phyloP scores from a whole-genome alignment of 2,113 vertebrate genomes.

The Sinocyclocheilus grahami region DNA sequence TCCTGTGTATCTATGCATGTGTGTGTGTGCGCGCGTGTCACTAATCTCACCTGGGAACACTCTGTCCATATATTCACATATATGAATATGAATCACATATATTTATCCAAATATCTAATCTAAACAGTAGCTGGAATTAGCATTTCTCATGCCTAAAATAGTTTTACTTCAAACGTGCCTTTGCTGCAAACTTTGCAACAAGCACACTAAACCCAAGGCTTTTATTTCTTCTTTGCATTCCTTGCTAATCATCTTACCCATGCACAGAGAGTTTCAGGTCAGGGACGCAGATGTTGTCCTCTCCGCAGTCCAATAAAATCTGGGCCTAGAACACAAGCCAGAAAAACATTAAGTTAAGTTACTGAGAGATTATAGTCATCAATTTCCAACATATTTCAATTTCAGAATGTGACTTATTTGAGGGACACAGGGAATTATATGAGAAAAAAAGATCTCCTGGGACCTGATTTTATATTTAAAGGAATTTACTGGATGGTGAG shows the following conservation, averaged over 20 bases:
- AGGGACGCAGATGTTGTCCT: conserved; percentile 92
- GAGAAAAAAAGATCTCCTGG: background rate
- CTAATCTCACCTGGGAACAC: conserved; percentile 19
- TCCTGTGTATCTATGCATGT: background rate
- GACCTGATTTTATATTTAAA: background rate
- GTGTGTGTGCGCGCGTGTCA: background rate
- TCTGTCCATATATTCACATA: background rate
- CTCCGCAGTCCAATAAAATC: conserved; percentile 90
- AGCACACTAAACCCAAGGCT: background rate
- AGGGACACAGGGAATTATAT: background rate
- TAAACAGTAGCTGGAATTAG: background rate
- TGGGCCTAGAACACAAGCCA: conserved; percentile 77
- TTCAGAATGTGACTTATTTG: background rate
- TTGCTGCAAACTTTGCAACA: background rate
- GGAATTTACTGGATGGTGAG: background rate
- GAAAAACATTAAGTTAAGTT: conserved; percentile 40
- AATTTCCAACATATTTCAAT: background rate
- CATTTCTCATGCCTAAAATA: background rate
- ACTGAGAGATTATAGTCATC: conserved; percentile 5
- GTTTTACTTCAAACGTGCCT: background rate
- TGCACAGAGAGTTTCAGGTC: conserved; percentile 85
- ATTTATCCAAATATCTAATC: conserved; percentile 25
- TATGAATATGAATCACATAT: background rate
- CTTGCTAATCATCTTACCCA: conserved; percentile 75
- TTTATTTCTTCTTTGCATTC: conserved; percentile 16